Conservation (phyloP, 2,888 invertebrate genomes). For the Scaptomyza cyrtandrae region DNA sequence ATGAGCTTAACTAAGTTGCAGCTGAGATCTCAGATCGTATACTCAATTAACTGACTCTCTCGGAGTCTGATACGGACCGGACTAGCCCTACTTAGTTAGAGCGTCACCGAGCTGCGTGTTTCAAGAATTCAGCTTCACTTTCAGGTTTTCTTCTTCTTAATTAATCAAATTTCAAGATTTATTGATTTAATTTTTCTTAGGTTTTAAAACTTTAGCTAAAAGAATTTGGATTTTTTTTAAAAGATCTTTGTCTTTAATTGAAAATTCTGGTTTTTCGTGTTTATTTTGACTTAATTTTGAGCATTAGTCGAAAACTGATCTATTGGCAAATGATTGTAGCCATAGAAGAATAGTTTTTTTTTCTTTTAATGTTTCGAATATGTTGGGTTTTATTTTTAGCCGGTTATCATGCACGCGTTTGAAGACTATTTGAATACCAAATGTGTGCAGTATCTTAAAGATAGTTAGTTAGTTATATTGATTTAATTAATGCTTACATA, state of each 20-base stretch:
- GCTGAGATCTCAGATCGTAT: conserved; percentile 52
- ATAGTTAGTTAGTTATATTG: conserved; percentile 58
- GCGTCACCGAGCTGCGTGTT: conserved; percentile 56
- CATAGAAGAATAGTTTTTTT: conserved; percentile 13
- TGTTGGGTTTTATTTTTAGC: conserved; percentile 4
- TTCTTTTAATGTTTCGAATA: conserved; percentile 1
- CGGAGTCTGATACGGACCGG: conserved; percentile 17
- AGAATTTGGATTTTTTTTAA: conserved; percentile 37
- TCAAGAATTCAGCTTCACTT: conserved; percentile 69
- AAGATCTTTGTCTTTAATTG: conserved; percentile 62
- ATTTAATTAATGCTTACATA: conserved; percentile 74
- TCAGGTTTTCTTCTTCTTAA: conserved; percentile 68
- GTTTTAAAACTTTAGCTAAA: conserved; percentile 32
- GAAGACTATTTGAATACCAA: conserved; percentile 47
- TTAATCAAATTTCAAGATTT: conserved; percentile 66
- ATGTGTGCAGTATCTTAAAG: conserved; percentile 43
- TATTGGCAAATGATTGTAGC: conserved; percentile 58
- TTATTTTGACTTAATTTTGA: conserved; percentile 70
- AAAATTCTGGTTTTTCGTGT: conserved; percentile 79
- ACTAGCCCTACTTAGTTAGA: conserved; percentile 38
- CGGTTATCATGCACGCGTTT: conserved; percentile 23
- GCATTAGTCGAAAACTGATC: conserved; percentile 71
- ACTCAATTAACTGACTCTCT: conserved; percentile 55
- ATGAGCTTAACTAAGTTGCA: conserved; percentile 64
- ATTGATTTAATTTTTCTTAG: conserved; percentile 33